phyloP scores from a whole-genome alignment of 1,140 invertebrate species.

The Procambarus virginalis region DNA sequence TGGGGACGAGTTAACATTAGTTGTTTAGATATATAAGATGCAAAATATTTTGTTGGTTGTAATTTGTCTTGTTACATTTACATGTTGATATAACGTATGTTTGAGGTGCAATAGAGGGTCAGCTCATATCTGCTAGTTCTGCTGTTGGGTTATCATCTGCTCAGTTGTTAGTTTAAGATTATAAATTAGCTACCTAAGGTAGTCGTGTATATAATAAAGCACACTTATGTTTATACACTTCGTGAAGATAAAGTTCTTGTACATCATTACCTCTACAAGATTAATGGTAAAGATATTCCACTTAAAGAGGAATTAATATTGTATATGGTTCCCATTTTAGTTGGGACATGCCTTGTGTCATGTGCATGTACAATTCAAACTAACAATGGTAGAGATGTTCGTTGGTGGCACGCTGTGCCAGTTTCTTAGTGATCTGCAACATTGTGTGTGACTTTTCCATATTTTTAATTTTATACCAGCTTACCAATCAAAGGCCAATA shows the following conservation, averaged over 20 bases:
- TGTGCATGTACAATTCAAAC: background rate
- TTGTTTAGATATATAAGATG: background rate
- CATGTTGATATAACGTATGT: background rate
- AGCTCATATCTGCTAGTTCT: background rate
- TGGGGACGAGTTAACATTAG: background rate
- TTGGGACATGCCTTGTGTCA: background rate
- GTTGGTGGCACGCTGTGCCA: background rate
- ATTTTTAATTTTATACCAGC: background rate
- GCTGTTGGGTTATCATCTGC: conserved; percentile 6
- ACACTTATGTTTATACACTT: background rate
- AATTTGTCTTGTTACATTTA: background rate
- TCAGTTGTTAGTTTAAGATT: conserved; percentile 11
- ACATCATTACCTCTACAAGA: background rate
- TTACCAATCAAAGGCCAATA: conserved; percentile 4
- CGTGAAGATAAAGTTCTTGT: background rate
- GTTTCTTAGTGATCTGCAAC: background rate
- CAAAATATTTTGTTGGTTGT: background rate
- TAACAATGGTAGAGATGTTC: background rate
- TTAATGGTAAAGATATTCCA: background rate
- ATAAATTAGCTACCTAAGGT: background rate
- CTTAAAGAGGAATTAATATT: background rate
- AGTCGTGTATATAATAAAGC: background rate
- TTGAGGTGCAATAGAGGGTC: background rate
- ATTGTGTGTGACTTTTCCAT: background rate
- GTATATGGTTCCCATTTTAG: background rate